Evolutionary conservation across 1,140 invertebrate genomes (phyloP).

Genomic region (Drosophila teissieri): DNA sequence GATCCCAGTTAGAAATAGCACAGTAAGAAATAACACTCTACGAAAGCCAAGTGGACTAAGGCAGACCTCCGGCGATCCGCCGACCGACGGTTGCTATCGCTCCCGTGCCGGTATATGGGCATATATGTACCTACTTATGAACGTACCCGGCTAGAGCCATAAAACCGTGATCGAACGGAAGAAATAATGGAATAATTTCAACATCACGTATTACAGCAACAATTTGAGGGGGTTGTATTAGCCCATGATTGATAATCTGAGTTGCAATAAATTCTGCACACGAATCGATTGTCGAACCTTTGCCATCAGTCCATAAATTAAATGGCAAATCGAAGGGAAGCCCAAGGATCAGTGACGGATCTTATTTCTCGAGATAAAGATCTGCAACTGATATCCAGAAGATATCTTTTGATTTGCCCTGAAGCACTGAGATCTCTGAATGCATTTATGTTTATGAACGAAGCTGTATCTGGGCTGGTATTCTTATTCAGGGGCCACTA

Average conservation of each 20-base stretch:
- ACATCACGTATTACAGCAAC: constrained; percentile 39
- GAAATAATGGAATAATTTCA: constrained; percentile 22
- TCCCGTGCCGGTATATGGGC: not conserved
- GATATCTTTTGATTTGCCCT: not conserved
- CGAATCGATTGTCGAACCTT: constrained; percentile 14
- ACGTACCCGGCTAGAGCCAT: constrained; percentile 25
- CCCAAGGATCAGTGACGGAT: not conserved
- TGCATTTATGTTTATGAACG: constrained; percentile 1
- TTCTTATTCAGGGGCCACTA: not conserved
- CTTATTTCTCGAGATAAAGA: not conserved
- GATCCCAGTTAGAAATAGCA: constrained; percentile 68
- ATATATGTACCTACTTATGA: constrained; percentile 8
- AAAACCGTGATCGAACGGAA: constrained; percentile 28
- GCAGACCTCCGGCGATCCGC: constrained; percentile 41
- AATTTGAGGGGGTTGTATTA: constrained; percentile 25
- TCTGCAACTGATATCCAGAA: not conserved
- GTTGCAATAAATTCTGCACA: constrained; percentile 49
- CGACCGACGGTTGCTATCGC: constrained; percentile 66
- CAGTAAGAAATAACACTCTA: constrained; percentile 71
- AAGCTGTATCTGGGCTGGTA: not conserved
- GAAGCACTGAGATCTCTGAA: not conserved
- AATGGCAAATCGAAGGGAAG: not conserved
- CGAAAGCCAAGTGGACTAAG: constrained; percentile 70
- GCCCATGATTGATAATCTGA: constrained; percentile 54
- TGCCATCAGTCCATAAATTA: constrained; percentile 48